These are phyloP conservation scores for Drosophila neocordata DNA, from an alignment of 1,140 invertebrate species.

Conservation along the genomic window DNA sequence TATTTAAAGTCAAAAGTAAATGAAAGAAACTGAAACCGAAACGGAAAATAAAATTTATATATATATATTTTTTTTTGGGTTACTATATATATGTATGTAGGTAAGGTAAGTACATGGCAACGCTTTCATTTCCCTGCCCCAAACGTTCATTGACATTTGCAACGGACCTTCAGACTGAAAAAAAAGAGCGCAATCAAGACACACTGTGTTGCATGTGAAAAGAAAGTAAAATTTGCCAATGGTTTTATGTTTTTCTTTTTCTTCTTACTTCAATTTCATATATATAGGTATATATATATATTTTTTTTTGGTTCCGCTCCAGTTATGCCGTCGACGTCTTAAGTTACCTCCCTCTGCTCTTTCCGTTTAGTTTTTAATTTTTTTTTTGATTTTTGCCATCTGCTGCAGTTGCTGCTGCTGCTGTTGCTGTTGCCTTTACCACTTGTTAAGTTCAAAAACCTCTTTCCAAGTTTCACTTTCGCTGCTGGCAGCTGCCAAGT, in stretches of 20 bases:
- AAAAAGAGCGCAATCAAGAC: background rate
- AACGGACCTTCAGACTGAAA: background rate
- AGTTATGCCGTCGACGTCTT: slow-evolving; percentile 49
- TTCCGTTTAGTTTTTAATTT: background rate
- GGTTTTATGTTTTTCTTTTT: slow-evolving; percentile 16
- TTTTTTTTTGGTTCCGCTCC: slow-evolving; percentile 70
- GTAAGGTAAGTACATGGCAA: background rate
- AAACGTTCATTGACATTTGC: slow-evolving; percentile 2
- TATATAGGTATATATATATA: too few relatives aligned
- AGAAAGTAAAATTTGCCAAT: slow-evolving; percentile 70
- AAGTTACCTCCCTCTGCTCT: background rate
- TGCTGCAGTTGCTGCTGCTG: background rate
- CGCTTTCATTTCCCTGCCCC: slow-evolving; percentile 5
- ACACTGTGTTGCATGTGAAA: slow-evolving; percentile 61
- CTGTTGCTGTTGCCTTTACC: background rate
- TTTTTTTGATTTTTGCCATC: slow-evolving; percentile 1
- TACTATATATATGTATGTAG: slow-evolving; percentile 28
- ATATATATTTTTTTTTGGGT: slow-evolving; percentile 55
- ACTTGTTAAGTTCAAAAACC: slow-evolving; percentile 71
- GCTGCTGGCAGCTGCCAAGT: slow-evolving; percentile 52
- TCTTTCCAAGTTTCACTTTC: slow-evolving; percentile 70
- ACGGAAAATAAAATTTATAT: slow-evolving; percentile 42
- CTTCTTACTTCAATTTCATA: too few relatives aligned
- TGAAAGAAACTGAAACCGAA: slow-evolving; percentile 25
- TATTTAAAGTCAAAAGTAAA: slow-evolving; percentile 44